Conservation (phyloP, 2,888 invertebrate genomes). For the Caenorhabditis sp. region DNA sequence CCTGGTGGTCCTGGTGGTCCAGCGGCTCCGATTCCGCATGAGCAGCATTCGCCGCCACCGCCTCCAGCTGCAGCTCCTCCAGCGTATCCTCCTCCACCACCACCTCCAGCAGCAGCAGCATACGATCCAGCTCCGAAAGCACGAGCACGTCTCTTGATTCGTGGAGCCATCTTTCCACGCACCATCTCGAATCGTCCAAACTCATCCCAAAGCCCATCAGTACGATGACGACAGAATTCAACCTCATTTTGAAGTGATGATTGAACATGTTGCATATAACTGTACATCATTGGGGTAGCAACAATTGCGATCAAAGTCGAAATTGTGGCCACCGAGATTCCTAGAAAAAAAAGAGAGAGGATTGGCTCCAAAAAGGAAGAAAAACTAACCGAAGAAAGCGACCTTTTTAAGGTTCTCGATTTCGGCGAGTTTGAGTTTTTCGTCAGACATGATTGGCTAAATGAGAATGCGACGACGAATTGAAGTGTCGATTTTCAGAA, state of each 20-base stretch:
- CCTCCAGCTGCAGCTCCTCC: conserved; percentile 11
- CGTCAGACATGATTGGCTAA: conserved; percentile 29
- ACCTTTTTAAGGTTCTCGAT: conserved; percentile 42
- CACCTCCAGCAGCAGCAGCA: conserved; percentile 5
- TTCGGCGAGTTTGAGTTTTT: conserved; percentile 43
- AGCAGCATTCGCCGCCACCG: conserved; percentile 35
- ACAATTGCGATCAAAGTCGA: conserved; percentile 39
- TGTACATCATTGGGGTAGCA: conserved; percentile 43
- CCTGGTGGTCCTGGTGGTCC: conserved; percentile 53
- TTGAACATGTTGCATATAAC: conserved; percentile 43
- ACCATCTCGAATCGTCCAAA: conserved; percentile 43
- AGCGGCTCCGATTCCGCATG: conserved; percentile 41
- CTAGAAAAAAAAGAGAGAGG: conserved; percentile 5
- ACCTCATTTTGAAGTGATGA: conserved; percentile 44
- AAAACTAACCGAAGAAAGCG: conserved; percentile 37
- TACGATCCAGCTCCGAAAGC: conserved; percentile 18
- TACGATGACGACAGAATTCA: conserved; percentile 62
- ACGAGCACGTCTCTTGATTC: conserved; percentile 37
- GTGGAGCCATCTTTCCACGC: conserved; percentile 17
- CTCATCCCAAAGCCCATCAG: conserved; percentile 60
- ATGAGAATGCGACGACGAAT: conserved; percentile 17
- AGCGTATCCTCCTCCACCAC: conserved; percentile 14
- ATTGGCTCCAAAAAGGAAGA: too few relatives aligned
- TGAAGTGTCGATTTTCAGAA: conserved; percentile 23
- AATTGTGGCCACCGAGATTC: conserved; percentile 42